These are phyloP conservation scores for Danaus plexippus DNA, from an alignment of 1,140 invertebrate species.

Conservation along the genomic window DNA sequence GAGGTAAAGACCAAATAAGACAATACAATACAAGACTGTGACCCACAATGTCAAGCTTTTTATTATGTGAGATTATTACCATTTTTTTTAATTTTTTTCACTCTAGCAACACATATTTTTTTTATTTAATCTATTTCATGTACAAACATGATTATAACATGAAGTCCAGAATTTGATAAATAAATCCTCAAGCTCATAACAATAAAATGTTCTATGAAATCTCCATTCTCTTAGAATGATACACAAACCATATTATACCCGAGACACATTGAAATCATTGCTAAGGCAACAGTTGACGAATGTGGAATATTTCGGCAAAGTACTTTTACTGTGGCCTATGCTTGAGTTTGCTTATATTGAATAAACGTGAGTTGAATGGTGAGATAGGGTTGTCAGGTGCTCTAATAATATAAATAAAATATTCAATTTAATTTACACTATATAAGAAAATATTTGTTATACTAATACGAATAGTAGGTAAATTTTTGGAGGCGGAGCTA, in stretches of 20 bases:
- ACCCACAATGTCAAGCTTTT: not conserved
- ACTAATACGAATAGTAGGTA: too few species aligned
- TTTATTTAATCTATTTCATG: too few species aligned
- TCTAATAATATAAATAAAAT: slow-evolving; percentile 5
- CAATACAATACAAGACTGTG: not conserved
- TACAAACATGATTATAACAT: too few species aligned
- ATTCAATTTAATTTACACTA: not conserved
- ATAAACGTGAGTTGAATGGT: slow-evolving; percentile 71
- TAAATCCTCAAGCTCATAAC: too few species aligned
- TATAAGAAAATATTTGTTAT: not conserved
- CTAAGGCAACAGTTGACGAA: slow-evolving; percentile 53
- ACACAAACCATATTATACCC: slow-evolving; percentile 13
- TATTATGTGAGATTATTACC: too few species aligned
- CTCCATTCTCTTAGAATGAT: not conserved
- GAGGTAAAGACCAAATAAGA: not conserved
- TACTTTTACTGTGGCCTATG: slow-evolving; percentile 65
- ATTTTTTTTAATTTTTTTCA: too few species aligned
- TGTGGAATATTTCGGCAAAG: slow-evolving; percentile 63
- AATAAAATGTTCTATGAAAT: too few species aligned
- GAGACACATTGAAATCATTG: slow-evolving; percentile 42
- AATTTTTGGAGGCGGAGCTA: slow-evolving; percentile 26
- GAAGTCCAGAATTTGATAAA: too few species aligned
- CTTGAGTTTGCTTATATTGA: slow-evolving; percentile 70
- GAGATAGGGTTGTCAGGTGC: slow-evolving; percentile 44
- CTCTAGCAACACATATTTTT: too few species aligned